Evolutionary conservation across 2,797 vertebrate species (phyloP).

Genomic region (Pseudotriccus pelzelni): DNA sequence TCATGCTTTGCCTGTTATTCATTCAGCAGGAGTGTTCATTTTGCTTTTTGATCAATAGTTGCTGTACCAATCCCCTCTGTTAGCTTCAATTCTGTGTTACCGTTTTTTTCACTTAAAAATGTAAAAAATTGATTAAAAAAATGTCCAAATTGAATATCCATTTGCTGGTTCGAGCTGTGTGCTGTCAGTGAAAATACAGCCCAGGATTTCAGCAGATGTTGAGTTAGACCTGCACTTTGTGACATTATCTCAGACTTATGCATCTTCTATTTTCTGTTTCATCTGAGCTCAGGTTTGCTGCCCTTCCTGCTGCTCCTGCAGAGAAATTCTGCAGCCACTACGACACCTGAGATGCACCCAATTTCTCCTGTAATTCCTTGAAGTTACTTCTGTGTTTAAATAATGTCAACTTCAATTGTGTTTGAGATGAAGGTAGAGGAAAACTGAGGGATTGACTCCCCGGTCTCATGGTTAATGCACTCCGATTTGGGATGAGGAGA

Average conservation of each 20-base stretch:
- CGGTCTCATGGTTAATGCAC: conserved; percentile 10
- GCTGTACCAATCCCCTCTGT: not conserved
- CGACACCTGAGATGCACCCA: not conserved
- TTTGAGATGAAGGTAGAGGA: not conserved
- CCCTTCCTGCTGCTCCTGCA: not conserved
- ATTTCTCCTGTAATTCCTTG: not conserved
- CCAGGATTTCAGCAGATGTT: not conserved
- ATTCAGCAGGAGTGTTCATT: not conserved
- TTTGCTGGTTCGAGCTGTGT: not conserved
- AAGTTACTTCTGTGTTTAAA: conserved; percentile 6
- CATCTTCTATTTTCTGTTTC: not conserved
- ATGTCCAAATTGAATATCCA: not conserved
- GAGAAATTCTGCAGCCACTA: not conserved
- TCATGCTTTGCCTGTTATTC: not conserved
- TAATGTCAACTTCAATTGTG: conserved; percentile 23
- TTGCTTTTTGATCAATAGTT: not conserved
- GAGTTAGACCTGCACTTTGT: not conserved
- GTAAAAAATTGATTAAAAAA: not conserved
- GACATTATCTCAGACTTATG: not conserved
- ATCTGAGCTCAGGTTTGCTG: not conserved
- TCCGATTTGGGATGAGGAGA: not conserved
- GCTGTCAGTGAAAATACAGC: not conserved
- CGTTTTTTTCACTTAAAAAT: not conserved
- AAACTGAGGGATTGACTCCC: conserved; percentile 23
- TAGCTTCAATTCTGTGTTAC: not conserved